phyloP scores from a whole-genome alignment of 2,888 invertebrate genomes.

The Leptura quadrifasciata region DNA sequence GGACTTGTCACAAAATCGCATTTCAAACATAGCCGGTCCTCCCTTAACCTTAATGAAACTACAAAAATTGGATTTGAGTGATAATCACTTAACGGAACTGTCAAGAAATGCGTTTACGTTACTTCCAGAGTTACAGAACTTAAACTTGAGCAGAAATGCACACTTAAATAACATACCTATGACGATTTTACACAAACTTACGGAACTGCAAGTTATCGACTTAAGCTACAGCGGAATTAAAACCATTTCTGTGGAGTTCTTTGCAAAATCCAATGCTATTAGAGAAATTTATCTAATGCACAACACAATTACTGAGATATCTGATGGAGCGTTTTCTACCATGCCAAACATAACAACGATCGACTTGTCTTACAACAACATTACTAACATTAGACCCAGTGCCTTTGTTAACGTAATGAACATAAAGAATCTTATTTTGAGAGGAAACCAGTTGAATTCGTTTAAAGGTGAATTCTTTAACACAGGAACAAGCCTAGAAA shows the following conservation, averaged over 20 bases:
- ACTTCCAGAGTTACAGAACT: slow-evolving; percentile 80
- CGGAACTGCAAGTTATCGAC: slow-evolving; percentile 82
- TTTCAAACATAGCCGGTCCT: slow-evolving; percentile 80
- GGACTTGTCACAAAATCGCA: slow-evolving; percentile 84
- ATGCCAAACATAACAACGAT: slow-evolving; percentile 84
- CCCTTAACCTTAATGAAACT: slow-evolving; percentile 80
- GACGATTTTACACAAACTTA: slow-evolving; percentile 82
- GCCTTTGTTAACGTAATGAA: slow-evolving; percentile 88
- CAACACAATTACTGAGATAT: slow-evolving; percentile 86
- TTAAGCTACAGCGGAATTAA: slow-evolving; percentile 85
- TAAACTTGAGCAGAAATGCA: slow-evolving; percentile 86
- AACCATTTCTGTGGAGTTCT: slow-evolving; percentile 83
- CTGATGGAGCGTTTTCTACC: slow-evolving; percentile 86
- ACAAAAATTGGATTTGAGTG: slow-evolving; percentile 84
- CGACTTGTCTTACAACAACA: slow-evolving; percentile 87
- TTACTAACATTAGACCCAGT: slow-evolving; percentile 83
- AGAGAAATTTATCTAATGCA: slow-evolving; percentile 82
- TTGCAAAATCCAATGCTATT: slow-evolving; percentile 81
- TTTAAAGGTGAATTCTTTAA: slow-evolving; percentile 92
- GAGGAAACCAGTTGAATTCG: slow-evolving; percentile 85
- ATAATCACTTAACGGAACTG: slow-evolving; percentile 85
- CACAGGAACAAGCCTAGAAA: slow-evolving; percentile 87
- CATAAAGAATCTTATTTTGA: slow-evolving; percentile 82
- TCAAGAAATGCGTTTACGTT: slow-evolving; percentile 81
- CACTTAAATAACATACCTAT: slow-evolving; percentile 81